Conservation (phyloP, 2,113 vertebrate species). For the Rhinoptilus africanus region DNA sequence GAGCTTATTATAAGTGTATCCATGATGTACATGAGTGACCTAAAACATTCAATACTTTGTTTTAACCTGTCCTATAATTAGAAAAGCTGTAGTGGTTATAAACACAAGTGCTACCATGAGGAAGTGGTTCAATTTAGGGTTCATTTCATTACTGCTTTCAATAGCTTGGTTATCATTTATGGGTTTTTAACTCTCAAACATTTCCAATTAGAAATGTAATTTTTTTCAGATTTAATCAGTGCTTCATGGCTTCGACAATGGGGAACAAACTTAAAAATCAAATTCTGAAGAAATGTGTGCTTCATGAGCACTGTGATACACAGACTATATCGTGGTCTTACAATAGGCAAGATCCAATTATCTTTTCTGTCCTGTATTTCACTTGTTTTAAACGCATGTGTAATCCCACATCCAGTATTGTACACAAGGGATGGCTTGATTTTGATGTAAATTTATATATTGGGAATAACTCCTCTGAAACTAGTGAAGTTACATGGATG, state of each 20-base stretch:
- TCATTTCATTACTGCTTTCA: not conserved
- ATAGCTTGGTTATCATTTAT: not conserved
- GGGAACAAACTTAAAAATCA: not conserved
- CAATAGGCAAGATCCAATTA: not conserved
- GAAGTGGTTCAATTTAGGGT: not conserved
- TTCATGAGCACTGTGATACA: not conserved
- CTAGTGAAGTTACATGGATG: not conserved
- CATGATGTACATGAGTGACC: not conserved
- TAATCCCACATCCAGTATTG: not conserved
- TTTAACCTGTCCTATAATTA: not conserved
- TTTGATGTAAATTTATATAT: not conserved
- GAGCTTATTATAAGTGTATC: not conserved
- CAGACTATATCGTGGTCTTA: not conserved
- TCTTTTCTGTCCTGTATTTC: slow-evolving; percentile 36
- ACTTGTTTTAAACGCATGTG: not conserved
- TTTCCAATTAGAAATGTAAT: not conserved
- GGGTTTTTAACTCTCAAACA: not conserved
- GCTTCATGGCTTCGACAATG: not conserved
- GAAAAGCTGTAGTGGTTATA: not conserved
- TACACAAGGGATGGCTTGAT: not conserved
- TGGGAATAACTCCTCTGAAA: not conserved
- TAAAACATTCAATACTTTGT: not conserved
- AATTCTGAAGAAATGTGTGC: slow-evolving; percentile 9
- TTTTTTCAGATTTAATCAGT: not conserved
- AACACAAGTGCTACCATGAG: not conserved